Percentiles rank a stretch among this genome's conserved stretches.
Conservation (phyloP, 1,140 invertebrate species). For the Drosophila mauritiana region DNA sequence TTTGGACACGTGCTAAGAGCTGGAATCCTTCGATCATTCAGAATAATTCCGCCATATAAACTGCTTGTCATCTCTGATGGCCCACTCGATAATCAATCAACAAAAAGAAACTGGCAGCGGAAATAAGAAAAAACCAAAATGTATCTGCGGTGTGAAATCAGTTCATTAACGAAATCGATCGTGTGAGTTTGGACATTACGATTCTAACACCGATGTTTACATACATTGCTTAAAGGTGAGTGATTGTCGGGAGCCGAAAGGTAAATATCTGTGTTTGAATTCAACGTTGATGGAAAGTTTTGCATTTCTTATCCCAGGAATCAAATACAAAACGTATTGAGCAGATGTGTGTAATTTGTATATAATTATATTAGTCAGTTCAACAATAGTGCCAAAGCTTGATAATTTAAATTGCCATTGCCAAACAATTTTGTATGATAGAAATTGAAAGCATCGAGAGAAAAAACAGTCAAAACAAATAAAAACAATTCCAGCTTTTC, state of each 20-base stretch:
- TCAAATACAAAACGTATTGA: not conserved
- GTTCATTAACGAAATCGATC: slow-evolving; percentile 19
- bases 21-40: slow-evolving; percentile 14
- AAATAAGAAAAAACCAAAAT: slow-evolving; percentile 31
- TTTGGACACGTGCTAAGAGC: slow-evolving; percentile 8
- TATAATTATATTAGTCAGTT: too few species aligned
- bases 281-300: not conserved
- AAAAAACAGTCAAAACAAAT: too few species aligned
- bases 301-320: not conserved
- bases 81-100: slow-evolving; percentile 16
- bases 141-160: slow-evolving; percentile 7
- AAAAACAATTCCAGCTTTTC: too few species aligned
- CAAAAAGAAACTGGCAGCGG: slow-evolving; percentile 3
- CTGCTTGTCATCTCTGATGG: slow-evolving; percentile 17
- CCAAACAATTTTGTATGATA: too few species aligned
- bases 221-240: not conserved
- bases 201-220: slow-evolving; percentile 11
- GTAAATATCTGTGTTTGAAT: not conserved
- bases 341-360: too few species aligned
- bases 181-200: slow-evolving; percentile 24
- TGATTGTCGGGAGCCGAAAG: slow-evolving; percentile 1
- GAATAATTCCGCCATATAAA: slow-evolving; percentile 8
- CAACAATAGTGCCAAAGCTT: too few species aligned
- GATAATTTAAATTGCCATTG: too few species aligned
- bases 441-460: too few species aligned